phyloP scores from a whole-genome alignment of 1,140 invertebrate species.

The Drosophila leontia region DNA sequence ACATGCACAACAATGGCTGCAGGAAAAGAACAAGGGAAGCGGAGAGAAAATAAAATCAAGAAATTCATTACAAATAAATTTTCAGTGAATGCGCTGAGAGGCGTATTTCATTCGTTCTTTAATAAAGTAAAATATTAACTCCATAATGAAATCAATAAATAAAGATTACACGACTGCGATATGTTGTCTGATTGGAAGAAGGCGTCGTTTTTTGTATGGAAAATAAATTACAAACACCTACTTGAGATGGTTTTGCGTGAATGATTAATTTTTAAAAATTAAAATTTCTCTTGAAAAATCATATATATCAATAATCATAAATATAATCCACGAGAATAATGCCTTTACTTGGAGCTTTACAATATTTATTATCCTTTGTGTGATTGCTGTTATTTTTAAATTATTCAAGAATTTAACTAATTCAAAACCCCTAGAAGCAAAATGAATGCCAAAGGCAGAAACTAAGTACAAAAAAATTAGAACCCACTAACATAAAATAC shows the following conservation, averaged over 20 bases:
- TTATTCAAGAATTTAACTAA: conserved; percentile 6
- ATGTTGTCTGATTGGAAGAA: conserved; percentile 24
- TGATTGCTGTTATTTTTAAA: neutral
- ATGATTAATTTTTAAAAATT: neutral
- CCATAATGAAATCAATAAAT: conserved; percentile 61
- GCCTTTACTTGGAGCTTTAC: neutral
- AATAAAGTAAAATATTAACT: conserved; percentile 38
- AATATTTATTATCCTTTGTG: neutral
- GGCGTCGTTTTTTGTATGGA: neutral
- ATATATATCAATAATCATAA: neutral
- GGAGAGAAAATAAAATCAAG: conserved; percentile 57
- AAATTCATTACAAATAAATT: conserved; percentile 68
- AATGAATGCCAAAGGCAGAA: conserved; percentile 11
- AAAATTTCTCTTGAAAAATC: neutral
- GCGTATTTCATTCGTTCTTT: conserved; percentile 18
- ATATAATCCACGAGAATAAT: neutral
- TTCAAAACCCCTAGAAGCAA: neutral
- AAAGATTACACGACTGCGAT: conserved; percentile 23
- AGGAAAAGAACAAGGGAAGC: conserved; percentile 31
- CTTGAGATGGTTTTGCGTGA: neutral
- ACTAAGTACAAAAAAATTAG: conserved; percentile 22
- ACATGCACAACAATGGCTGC: conserved; percentile 35
- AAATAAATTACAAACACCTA: neutral
- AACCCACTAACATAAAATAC: conserved; percentile 12
- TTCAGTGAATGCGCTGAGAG: conserved; percentile 50